Evolutionary conservation across 2,888 invertebrate species (phyloP).

Genomic region (Spilarctia lutea): DNA sequence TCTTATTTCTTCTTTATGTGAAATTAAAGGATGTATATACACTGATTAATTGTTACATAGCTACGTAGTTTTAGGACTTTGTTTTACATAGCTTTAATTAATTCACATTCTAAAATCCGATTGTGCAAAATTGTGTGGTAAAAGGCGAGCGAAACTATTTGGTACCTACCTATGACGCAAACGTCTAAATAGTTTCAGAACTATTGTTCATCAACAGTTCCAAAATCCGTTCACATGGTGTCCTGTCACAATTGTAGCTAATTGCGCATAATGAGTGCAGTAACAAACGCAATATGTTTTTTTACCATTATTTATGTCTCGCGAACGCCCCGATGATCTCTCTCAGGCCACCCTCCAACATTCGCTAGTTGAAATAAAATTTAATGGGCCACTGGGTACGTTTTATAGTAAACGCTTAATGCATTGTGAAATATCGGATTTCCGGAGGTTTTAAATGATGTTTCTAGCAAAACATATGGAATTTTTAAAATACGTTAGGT

Average conservation of each 20-base stretch:
- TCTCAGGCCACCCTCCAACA: constrained; percentile 71
- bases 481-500: background rate
- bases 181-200: constrained; percentile 51
- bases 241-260: constrained; percentile 84
- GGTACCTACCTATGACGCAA: constrained; percentile 51
- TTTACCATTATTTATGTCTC: constrained; percentile 82
- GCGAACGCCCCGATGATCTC: constrained; percentile 69
- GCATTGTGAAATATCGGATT: constrained; percentile 80
- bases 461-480: background rate
- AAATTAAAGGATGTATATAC: background rate
- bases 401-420: constrained; percentile 67
- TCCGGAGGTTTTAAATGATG: constrained; percentile 64
- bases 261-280: constrained; percentile 85
- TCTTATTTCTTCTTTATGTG: background rate
- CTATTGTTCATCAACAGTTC: constrained; percentile 55
- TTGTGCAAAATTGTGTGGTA: too few relatives aligned
- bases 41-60: background rate
- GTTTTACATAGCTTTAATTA: background rate
- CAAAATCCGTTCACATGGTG: constrained; percentile 81
- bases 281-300: constrained; percentile 83
- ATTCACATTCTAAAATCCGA: background rate
- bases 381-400: constrained; percentile 78
- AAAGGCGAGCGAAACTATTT: background rate
- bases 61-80: background rate
- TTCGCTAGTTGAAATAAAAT: constrained; percentile 82